Evolutionary conservation across 2,113 vertebrate genomes (phyloP).

Genomic region (Emydocephalus ijimae): DNA sequence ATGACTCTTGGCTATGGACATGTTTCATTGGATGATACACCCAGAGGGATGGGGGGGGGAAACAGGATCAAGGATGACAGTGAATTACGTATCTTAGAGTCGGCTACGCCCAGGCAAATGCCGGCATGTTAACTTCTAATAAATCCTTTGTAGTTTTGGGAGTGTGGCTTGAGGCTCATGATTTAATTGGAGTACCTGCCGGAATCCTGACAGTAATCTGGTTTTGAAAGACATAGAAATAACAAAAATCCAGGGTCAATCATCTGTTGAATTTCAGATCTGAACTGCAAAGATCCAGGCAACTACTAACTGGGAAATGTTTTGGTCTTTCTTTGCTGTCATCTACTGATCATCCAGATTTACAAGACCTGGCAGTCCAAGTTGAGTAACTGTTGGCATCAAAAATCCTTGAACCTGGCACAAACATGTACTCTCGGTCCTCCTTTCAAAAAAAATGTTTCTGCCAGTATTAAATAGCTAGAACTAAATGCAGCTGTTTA

Average conservation of each 20-base stretch:
- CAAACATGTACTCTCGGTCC: not conserved
- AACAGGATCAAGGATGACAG: no score
- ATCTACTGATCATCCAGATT: not conserved
- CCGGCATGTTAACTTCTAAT: no score
- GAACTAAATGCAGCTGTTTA: not conserved
- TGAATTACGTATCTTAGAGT: no score
- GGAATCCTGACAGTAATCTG: no score
- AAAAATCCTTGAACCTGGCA: not conserved
- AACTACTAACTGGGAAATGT: not conserved
- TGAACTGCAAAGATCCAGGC: not conserved
- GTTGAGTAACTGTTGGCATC: not conserved
- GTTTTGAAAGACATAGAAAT: not conserved
- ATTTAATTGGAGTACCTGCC: no score
- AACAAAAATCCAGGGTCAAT: not conserved
- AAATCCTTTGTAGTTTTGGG: no score
- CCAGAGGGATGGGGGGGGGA: no score
- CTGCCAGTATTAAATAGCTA: no score
- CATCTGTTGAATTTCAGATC: not conserved
- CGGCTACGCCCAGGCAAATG: no score
- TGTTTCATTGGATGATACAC: no score
- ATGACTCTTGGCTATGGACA: no score
- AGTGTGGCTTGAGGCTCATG: no score
- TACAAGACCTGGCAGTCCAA: not conserved
- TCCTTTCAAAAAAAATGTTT: not conserved
- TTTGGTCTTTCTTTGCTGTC: not conserved